phyloP scores from a whole-genome alignment of 2,797 vertebrate species.

The Gymnothorax reevesii region DNA sequence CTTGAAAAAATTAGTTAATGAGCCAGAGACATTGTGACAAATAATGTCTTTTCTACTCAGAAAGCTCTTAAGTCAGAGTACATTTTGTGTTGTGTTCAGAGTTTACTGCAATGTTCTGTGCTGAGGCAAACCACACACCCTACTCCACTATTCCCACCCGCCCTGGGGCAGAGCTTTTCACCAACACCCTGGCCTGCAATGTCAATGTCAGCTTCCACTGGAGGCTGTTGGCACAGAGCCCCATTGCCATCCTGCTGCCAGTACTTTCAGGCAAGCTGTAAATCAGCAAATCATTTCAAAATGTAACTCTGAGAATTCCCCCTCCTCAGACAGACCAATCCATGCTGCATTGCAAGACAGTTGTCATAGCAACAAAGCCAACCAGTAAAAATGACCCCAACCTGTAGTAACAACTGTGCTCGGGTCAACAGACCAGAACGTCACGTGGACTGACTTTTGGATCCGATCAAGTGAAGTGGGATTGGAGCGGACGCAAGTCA shows the following conservation, averaged over 20 bases:
- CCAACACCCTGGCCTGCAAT: not conserved
- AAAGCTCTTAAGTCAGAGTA: not conserved
- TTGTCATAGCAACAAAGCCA: not conserved
- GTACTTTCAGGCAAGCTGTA: not conserved
- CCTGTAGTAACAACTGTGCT: not conserved
- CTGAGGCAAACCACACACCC: not conserved
- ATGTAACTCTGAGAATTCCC: not conserved
- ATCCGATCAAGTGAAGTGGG: conserved; percentile 3
- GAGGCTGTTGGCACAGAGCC: not conserved
- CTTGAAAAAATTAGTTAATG: not conserved
- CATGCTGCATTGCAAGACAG: not conserved
- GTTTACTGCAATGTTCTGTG: not conserved
- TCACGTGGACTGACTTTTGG: not conserved
- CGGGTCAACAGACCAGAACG: conserved; percentile 15
- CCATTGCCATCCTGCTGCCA: not conserved
- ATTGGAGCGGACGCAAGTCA: not conserved
- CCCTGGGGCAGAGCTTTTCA: not conserved
- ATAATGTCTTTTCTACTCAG: not conserved
- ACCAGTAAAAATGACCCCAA: not conserved
- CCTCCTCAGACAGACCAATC: not conserved
- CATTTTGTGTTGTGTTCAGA: not conserved
- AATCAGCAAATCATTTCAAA: not conserved
- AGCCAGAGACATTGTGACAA: not conserved
- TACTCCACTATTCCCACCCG: not conserved
- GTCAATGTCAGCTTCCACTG: not conserved